Base-by-base conservation (phyloP, 2,888 invertebrate species). In the Drosophila emarginata region DNA sequence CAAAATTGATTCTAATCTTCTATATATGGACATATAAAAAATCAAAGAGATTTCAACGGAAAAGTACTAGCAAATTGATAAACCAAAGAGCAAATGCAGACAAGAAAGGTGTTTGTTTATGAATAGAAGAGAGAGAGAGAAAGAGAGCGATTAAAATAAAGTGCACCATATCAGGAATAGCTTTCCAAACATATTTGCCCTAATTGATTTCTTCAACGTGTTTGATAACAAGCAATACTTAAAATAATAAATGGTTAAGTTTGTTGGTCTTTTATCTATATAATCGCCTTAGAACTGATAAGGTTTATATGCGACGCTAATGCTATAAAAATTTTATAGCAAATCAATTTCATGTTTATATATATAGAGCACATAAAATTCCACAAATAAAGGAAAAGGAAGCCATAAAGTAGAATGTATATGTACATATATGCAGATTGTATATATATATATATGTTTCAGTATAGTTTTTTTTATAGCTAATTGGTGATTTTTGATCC, bases 401-500 rank as follows among this genome's bases (percentile, higher is more conserved):
- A 36, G 21, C 23, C 45, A 45, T 21, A 39, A 23, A 23, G 32
- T 9, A 32, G 32, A 9, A 32, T 32, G 4, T 32, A 32, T 2
- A 51, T 63, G 64, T 32, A 36, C 28, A 51, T 23, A 21, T 63
- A 56, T 63, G 32, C 61, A 72, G 50, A 11, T 36, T 26, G 12
- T 59, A 7, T 14, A 50, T 32, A 18, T 5, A 23, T 15, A 32
- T 59, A 50, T 32, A 36, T 18, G 32, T 32, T 32, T 1, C 32
- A 32, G 9, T 56, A 36, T 37, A 4, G 9, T 57, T 23, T 14
- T 11, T 11, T 58, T 6, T 45, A n/a, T 57, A 66, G 64, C 74
- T 79, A 77, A 80, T 80, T 78, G 62, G 72, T 67, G 63, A 76
- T 76, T 67, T 64, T 67, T 57, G 68, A 69, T 64, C 63, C 65